phyloP scores from a whole-genome alignment of 2,888 invertebrate genomes.

The Plagodis pulveraria region DNA sequence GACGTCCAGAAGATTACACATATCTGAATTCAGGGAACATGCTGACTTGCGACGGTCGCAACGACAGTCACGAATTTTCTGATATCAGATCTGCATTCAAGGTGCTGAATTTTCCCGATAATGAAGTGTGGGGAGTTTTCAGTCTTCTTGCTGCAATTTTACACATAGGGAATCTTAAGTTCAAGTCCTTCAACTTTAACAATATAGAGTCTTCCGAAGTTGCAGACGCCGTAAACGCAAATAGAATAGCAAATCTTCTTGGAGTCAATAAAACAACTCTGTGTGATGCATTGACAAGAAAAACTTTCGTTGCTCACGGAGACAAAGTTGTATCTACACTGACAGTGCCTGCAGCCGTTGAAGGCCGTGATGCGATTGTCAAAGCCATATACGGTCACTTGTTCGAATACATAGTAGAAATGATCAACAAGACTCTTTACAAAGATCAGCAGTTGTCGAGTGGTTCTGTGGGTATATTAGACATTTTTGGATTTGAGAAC shows the following conservation, averaged over 20 bases:
- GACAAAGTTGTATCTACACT: slow-evolving; percentile 92
- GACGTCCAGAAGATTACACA: slow-evolving; percentile 89
- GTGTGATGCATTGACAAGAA: slow-evolving; percentile 92
- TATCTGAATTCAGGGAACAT: slow-evolving; percentile 93
- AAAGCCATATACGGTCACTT: slow-evolving; percentile 97
- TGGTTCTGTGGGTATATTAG: slow-evolving; percentile 95
- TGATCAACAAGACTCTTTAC: slow-evolving; percentile 94
- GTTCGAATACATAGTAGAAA: slow-evolving; percentile 94
- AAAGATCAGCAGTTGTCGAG: slow-evolving; percentile 86
- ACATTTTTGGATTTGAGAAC: slow-evolving; percentile 99
- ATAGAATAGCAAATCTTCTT: slow-evolving; percentile 89
- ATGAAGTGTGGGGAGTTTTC: slow-evolving; percentile 93
- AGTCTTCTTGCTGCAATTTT: slow-evolving; percentile 94
- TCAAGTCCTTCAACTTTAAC: slow-evolving; percentile 89
- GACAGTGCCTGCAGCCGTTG: slow-evolving; percentile 90
- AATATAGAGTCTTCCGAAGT: slow-evolving; percentile 96
- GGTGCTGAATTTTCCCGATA: slow-evolving; percentile 93
- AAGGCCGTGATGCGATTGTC: slow-evolving; percentile 96
- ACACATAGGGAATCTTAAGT: slow-evolving; percentile 96
- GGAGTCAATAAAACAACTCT: slow-evolving; percentile 89
- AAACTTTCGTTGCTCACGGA: slow-evolving; percentile 93
- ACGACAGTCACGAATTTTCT: slow-evolving; percentile 94
- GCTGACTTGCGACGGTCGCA: slow-evolving; percentile 91
- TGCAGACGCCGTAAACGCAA: slow-evolving; percentile 87
- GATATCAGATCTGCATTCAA: slow-evolving; percentile 97